Percentiles rank a stretch among this genome's conserved stretches.
Evolutionary conservation across 2,797 vertebrate genomes (phyloP).

Genomic region (Intellagama lesueurii): DNA sequence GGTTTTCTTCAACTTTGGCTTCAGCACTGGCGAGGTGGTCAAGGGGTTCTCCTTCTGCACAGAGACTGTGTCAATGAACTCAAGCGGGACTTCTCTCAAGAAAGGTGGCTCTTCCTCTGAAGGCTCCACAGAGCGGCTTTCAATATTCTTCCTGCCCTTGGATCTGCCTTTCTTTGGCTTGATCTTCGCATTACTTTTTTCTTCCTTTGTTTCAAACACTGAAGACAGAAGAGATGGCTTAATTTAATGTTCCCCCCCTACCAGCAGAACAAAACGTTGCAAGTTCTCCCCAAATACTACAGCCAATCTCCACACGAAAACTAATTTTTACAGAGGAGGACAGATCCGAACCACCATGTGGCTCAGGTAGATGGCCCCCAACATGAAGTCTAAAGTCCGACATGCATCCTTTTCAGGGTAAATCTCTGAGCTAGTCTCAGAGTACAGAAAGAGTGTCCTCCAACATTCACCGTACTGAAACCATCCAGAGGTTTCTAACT

Average conservation of each 20-base stretch:
- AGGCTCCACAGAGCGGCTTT: accelerated
- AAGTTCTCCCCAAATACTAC: not conserved
- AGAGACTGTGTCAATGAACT: constrained; percentile 72
- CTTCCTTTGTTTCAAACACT: constrained; percentile 62
- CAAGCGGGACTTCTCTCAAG: constrained; percentile 76
- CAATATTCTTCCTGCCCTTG: accelerated
- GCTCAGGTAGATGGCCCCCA: not conserved
- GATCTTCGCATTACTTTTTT: constrained; percentile 34
- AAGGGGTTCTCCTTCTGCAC: constrained; percentile 32
- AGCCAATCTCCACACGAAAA: not conserved
- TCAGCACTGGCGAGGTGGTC: constrained; percentile 82
- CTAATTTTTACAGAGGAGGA: too few species aligned
- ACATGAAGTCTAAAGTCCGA: not conserved
- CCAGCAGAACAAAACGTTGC: not conserved
- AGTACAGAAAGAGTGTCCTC: not conserved
- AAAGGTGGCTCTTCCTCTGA: constrained; percentile 73
- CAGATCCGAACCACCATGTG: not conserved
- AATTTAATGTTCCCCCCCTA: not conserved
- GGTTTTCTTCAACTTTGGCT: constrained; percentile 70
- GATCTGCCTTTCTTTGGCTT: constrained; percentile 60
- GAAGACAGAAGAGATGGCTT: not conserved
- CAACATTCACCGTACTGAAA: too few species aligned
- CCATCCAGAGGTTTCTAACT: too few species aligned
- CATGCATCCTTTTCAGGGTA: not conserved
- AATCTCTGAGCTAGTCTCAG: not conserved